Evolutionary conservation across 2,113 vertebrate genomes (phyloP), one percentile per base, ranked within the genome.

Genomic region (Amblyornis subalaris): DNA sequence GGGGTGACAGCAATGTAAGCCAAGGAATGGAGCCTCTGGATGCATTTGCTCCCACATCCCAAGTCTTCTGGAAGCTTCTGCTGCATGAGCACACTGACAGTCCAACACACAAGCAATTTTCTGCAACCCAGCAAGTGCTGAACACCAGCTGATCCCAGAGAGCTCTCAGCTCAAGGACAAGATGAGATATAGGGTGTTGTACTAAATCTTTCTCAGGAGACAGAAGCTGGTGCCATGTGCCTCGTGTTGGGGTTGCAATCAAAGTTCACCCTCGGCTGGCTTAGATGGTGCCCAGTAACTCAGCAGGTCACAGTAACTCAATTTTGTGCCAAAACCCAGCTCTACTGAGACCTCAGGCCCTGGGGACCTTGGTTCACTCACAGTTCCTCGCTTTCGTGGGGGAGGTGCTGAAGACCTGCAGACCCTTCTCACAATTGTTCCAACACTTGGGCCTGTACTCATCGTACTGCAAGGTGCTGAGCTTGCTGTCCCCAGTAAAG

Each of bases 401-500:
- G 35, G 97, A 94, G 44, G 92, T 93, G 65, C 88, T 84, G 65
- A 97, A 96, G 71, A 96, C 92, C 36, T 96, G 91, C 80, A 97
- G 94, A 31, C 92, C 91, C 47, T 97, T 96, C 25, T 97, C 97
- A 20, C 97, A 97, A 38, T 94, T 96, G 54, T 76, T 93, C 95
- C 99, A 97, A 47, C 98, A 97, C 18, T 94, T 96, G 89, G 98
- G 96, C 72, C 98, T 96, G 85, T 98, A 97, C 87, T 98, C 98
- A 1, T 98, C 95, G 6, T 98, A 98, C 93, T 98, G 98, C 88
- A 98, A 70, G 9, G 98, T 98, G 57, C 95, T 91, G n/a, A 97
- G 95, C 61, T 96, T 96, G 90, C 96, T 98, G 94, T 99, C 99
- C 50, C 98, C 98, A 0, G 98, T 99, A 40, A 98, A 98, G 75